phyloP scores from a whole-genome alignment of 2,888 invertebrate genomes.

The Tetranychus piercei region DNA sequence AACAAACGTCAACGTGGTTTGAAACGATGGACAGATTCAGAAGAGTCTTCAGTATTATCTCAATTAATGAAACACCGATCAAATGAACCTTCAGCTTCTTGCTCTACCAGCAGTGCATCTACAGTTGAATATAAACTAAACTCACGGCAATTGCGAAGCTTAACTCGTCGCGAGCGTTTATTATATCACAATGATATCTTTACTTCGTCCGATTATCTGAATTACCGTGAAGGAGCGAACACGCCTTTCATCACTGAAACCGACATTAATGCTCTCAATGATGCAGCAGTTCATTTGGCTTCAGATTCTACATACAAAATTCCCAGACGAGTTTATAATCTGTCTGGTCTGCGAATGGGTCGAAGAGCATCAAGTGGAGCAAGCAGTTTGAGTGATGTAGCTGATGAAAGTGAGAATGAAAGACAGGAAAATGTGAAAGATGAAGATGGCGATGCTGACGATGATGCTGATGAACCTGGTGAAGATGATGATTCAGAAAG shows the following conservation, averaged over 20 bases:
- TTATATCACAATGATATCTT: slow-evolving; percentile 35
- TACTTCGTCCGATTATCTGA: slow-evolving; percentile 57
- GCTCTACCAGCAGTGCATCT: background rate
- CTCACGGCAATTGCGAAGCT: background rate
- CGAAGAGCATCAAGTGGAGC: background rate
- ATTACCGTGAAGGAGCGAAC: slow-evolving; percentile 46
- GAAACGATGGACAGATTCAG: background rate
- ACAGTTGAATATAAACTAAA: background rate
- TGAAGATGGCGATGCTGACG: background rate
- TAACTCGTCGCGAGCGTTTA: background rate
- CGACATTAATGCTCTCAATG: slow-evolving; percentile 48
- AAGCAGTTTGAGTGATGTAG: slow-evolving; percentile 6
- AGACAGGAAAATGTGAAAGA: background rate
- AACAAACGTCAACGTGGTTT: background rate
- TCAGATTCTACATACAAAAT: background rate
- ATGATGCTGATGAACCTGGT: background rate
- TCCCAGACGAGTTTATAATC: background rate
- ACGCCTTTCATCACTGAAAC: slow-evolving; percentile 54
- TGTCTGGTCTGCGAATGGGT: background rate
- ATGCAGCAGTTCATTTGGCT: slow-evolving; percentile 13
- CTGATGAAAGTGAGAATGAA: background rate
- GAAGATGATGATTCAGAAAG: background rate
- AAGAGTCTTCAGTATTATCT: background rate
- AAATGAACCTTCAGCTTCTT: no score
- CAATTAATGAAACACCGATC: no score